Base-by-base conservation (phyloP, 2,797 vertebrate species). In the Periparus ater region DNA sequence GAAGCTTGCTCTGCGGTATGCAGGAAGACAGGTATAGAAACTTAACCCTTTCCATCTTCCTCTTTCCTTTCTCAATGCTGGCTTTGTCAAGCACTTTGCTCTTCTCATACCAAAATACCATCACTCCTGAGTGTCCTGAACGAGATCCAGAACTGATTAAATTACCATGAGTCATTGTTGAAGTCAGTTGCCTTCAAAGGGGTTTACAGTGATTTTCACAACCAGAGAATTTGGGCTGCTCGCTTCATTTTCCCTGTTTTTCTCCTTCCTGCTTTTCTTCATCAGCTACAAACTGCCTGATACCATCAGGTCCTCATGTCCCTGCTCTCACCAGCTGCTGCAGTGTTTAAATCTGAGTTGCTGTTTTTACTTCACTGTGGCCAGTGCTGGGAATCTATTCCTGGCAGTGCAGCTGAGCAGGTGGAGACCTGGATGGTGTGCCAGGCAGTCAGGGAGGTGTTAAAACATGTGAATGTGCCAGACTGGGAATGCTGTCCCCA, bases 1-100 rank as follows among this genome's bases (percentile, higher is more conserved):
- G 40, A 99, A 99, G 96, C 98, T 99, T 27, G 99, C 99, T 32
- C 98, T 99, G 94, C 99, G 99, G 73, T 98, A 99, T 83, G 98
- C 99, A 11, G 99, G 99, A 82, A 98, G 99, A 98, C 98, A 99
- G 99, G 99, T 99, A 98, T 10, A 79, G 87, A 77, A 79, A 62
- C 27, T 25, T 58, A 10, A 66, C 30, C 50, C 80, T 57, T 94
- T 87, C 34, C 75, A 2, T 54, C 82, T 91, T 19, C 60, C 51
- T 70, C 0, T 80, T 44, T 13, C 38, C 40, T 92, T 58, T 25
- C 55, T 48, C 63, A 73, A 1, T 60, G 8, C 47, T 55, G 30
- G 47, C 19, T 23, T 36, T 77, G n/a, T 47, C 45, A 73, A 26
- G 42, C 38, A 26, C 47, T 66, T 84, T 11, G 51, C 34, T 71